A percentile compares a stretch with the other conserved stretches of the same genome.
Evolutionary conservation across 1,140 invertebrate species (phyloP).

Genomic region (Platorchestia sp.): DNA sequence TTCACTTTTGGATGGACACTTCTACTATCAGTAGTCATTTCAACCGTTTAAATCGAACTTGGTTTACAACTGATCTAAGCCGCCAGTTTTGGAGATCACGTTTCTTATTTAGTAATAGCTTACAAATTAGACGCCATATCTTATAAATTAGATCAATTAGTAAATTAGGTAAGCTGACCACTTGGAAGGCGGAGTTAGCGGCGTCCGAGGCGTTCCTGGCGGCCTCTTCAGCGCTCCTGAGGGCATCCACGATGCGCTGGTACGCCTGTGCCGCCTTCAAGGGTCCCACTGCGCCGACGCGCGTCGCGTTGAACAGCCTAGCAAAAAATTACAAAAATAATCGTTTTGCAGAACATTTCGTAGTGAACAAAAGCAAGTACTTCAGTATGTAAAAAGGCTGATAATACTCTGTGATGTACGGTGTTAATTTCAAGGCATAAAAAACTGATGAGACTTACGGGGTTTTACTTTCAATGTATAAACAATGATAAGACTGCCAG

Average conservation of each 20-base stretch:
- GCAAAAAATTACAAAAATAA: slow-evolving; percentile 60
- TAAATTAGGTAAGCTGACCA: slow-evolving; percentile 69
- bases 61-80: background rate
- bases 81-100: too few species aligned
- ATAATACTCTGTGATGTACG: too few species aligned
- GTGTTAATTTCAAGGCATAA: too few species aligned
- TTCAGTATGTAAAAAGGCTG: too few species aligned
- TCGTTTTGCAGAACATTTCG: too few species aligned
- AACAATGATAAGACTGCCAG: too few species aligned
- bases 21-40: background rate
- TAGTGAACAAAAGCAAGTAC: too few species aligned
- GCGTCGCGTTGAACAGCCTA: slow-evolving; percentile 80
- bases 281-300: slow-evolving; percentile 78
- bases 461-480: too few species aligned
- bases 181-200: slow-evolving; percentile 75
- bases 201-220: slow-evolving; percentile 78
- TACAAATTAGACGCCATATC: too few species aligned
- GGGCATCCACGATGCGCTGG: slow-evolving; percentile 81
- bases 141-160: too few species aligned
- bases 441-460: too few species aligned
- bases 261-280: slow-evolving; percentile 86
- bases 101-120: too few species aligned
- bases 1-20: background rate
- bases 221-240: slow-evolving; percentile 77
- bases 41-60: background rate